phyloP scores from a whole-genome alignment of 1,140 invertebrate species.

The Drosophila bocqueti region DNA sequence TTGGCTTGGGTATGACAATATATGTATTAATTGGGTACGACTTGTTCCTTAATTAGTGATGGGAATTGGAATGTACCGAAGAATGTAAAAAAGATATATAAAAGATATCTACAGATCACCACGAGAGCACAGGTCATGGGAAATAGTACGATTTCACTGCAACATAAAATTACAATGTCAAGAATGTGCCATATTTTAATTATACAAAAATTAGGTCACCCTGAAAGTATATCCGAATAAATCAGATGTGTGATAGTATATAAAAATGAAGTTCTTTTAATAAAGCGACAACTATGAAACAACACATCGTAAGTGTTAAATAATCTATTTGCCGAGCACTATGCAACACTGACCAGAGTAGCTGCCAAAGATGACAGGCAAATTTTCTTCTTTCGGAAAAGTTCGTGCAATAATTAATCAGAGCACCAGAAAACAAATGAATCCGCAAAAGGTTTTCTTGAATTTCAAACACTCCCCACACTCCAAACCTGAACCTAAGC shows the following conservation, averaged over 20 bases:
- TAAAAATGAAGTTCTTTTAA: too few relatives aligned
- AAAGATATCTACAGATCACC: too few relatives aligned
- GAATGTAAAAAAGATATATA: too few relatives aligned
- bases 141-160: too few relatives aligned
- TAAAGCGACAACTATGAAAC: too few relatives aligned
- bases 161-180: too few relatives aligned
- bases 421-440: background rate
- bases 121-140: too few relatives aligned
- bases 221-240: too few relatives aligned
- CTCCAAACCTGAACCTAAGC: background rate
- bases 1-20: background rate
- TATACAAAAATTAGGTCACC: too few relatives aligned
- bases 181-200: too few relatives aligned
- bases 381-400: background rate
- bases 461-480: background rate
- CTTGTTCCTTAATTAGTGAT: background rate
- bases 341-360: background rate
- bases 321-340: background rate
- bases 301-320: background rate
- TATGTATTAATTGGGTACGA: background rate
- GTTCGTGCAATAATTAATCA: background rate
- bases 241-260: too few relatives aligned
- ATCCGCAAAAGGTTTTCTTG: background rate
- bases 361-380: background rate
- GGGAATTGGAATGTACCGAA: background rate